These are phyloP conservation scores for Listrodromus nycthemerus DNA, from an alignment of 2,888 invertebrate species.

Conservation along the genomic window DNA sequence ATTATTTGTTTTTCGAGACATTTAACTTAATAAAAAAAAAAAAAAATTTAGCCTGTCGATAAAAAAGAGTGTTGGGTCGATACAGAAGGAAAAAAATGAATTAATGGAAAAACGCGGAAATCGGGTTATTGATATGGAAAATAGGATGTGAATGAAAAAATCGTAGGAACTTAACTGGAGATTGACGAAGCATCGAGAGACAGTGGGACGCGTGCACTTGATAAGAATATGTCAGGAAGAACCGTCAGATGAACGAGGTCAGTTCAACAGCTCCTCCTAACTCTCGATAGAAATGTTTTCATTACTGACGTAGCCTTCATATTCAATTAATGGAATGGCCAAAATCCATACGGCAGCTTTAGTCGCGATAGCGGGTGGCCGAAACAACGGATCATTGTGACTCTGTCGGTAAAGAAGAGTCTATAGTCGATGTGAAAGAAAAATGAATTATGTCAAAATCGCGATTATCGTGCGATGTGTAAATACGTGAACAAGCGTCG, in stretches of 20 bases:
- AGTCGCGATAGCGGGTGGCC: no score
- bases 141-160: not conserved
- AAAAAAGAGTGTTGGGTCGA: not conserved
- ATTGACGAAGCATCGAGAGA: not conserved
- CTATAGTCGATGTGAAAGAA: no score
- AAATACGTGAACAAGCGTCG: no score
- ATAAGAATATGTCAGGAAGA: not conserved
- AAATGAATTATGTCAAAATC: no score
- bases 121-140: not conserved
- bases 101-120: not conserved
- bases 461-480: no score
- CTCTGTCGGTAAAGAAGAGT: not conserved
- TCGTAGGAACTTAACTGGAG: no score
- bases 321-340: not conserved
- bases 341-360: no score
- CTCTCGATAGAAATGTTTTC: not conserved
- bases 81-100: not conserved
- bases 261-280: not conserved
- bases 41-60: not conserved
- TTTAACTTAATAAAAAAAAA: not conserved
- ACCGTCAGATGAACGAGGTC: not conserved
- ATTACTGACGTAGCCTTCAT: not conserved
- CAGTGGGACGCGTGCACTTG: not conserved
- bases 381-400: not conserved
- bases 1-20: not conserved